phyloP scores from a whole-genome alignment of 64 coral and sea anemone genomes.

The Anthopleura sola region DNA sequence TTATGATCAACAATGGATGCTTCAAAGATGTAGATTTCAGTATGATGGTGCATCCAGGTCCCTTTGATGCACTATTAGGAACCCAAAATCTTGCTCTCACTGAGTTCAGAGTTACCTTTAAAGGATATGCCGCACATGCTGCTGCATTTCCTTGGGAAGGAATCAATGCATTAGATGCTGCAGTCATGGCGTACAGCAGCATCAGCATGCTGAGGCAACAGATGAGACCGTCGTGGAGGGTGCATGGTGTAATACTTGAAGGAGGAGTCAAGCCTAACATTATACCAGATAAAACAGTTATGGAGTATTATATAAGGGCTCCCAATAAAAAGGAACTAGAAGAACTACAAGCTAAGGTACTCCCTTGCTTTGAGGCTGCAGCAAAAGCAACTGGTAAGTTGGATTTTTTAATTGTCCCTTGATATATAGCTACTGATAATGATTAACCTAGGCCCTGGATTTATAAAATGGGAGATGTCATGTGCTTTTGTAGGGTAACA shows the following conservation, averaged over 20 bases:
- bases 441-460: too few species aligned
- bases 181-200: conserved; percentile 57
- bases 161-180: conserved; percentile 91
- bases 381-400: conserved; percentile 61
- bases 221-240: conserved; percentile 79
- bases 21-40: conserved; percentile 86
- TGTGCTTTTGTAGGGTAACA: too few species aligned
- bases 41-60: conserved; percentile 75
- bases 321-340: conserved; percentile 43
- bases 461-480: too few species aligned
- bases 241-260: conserved; percentile 70
- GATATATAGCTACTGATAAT: too few species aligned
- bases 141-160: conserved; percentile 81
- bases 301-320: conserved; percentile 55
- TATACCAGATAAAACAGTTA: conserved; percentile 70
- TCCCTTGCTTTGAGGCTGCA: conserved; percentile 79
- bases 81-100: neutral
- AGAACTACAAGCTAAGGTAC: conserved; percentile 41
- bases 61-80: conserved; percentile 29
- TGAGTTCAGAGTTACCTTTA: conserved; percentile 27
- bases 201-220: conserved; percentile 70
- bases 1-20: conserved; percentile 78
- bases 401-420: neutral
- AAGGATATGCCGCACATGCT: conserved; percentile 61
- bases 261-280: conserved; percentile 65